Conservation (phyloP, 2,113 vertebrate genomes). For the rabbit (Oryctolagus cuniculus) region DNA sequence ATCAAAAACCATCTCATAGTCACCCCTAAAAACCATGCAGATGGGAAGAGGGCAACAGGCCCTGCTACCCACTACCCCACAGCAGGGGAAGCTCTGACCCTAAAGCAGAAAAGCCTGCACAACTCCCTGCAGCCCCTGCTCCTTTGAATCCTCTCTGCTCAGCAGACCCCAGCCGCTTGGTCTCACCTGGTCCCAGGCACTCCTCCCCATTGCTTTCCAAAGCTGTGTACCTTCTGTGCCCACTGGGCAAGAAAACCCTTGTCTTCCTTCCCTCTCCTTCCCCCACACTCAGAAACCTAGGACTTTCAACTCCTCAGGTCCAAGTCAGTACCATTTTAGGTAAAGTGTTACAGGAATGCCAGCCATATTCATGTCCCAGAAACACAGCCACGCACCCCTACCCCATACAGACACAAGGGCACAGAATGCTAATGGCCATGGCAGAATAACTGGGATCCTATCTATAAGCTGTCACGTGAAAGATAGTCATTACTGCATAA, state of each 20-base stretch:
- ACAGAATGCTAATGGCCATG: not conserved
- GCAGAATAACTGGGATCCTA: not conserved
- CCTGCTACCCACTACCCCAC: fast-evolving
- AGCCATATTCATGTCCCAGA: not conserved
- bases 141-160: not conserved
- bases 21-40: not conserved
- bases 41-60: not conserved
- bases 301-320: not conserved
- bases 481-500: constrained; percentile 23
- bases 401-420: not conserved
- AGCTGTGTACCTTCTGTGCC: not conserved
- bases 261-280: not conserved
- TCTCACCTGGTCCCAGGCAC: not conserved
- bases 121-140: not conserved
- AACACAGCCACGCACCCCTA: not conserved
- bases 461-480: not conserved
- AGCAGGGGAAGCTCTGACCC: not conserved
- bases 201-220: not conserved
- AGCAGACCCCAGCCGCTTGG: not conserved
- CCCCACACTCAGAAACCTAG: not conserved
- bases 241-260: not conserved
- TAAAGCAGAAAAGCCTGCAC: not conserved
- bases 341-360: not conserved
- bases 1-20: not conserved
- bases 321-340: not conserved